Conservation (phyloP, 2,113 vertebrate genomes). For the Aythya baeri region DNA sequence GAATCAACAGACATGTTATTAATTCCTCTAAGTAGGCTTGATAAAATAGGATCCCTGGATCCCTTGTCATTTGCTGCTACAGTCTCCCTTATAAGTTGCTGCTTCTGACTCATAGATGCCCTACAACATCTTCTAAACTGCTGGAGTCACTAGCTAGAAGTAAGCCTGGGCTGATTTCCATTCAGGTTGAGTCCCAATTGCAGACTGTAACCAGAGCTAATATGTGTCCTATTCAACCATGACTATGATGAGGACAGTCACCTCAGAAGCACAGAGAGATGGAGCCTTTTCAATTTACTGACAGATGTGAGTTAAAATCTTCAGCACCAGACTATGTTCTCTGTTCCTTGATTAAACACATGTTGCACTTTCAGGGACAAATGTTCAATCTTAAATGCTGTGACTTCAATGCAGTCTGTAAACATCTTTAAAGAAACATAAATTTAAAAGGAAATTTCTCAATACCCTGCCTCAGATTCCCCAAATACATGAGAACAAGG, state of each 20-base stretch:
- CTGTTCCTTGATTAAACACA: not conserved
- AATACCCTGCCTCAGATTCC: not conserved
- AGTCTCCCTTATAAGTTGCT: not conserved
- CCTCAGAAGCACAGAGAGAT: not conserved
- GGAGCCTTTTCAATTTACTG: not conserved
- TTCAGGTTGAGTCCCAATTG: not conserved
- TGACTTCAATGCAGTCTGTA: not conserved
- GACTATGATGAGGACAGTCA: not conserved
- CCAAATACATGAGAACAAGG: not conserved
- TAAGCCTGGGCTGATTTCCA: not conserved
- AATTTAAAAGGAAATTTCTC: not conserved
- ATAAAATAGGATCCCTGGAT: not conserved
- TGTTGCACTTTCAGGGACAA: not conserved
- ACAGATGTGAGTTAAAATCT: not conserved
- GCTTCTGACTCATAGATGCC: not conserved
- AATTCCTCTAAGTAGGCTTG: not conserved
- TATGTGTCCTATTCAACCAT: not conserved
- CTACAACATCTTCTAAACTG: not conserved
- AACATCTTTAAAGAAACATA: not conserved
- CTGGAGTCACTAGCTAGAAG: not conserved
- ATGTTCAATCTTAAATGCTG: not conserved
- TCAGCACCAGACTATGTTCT: not conserved
- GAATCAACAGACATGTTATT: not conserved
- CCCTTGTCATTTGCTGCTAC: not conserved
- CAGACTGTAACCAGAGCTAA: not conserved